A percentile compares a stretch with the other conserved stretches of the same genome.
These are phyloP conservation scores for Lithophane socia DNA, from an alignment of 2,888 invertebrate species.

Conservation along the genomic window DNA sequence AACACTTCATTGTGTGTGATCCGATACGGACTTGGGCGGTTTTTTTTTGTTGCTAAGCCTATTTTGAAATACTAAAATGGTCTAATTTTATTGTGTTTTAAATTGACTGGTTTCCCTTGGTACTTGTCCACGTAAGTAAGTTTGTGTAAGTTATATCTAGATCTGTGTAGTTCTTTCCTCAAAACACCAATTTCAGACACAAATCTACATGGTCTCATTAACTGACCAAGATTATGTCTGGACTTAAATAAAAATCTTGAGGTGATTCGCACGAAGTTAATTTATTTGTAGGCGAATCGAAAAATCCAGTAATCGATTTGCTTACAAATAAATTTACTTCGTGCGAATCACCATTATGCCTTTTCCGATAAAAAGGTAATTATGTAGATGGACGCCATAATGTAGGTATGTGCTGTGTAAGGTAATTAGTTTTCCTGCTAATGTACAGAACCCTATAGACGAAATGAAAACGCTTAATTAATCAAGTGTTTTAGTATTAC, in stretches of 20 bases:
- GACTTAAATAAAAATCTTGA: no score
- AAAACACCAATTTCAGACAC: not conserved
- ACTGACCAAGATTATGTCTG: not conserved
- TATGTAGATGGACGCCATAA: not conserved
- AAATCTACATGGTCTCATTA: not conserved
- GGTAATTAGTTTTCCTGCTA: not conserved
- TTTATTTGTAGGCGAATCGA: no score
- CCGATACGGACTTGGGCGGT: no score
- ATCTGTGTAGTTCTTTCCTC: not conserved
- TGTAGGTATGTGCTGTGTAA: not conserved
- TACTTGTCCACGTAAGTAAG: not conserved
- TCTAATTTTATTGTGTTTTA: not conserved
- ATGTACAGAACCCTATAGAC: not conserved
- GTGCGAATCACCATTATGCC: no score
- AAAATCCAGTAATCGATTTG: no score
- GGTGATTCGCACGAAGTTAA: no score
- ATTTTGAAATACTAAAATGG: not conserved
- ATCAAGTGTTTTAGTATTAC: not conserved
- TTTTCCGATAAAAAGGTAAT: not conserved
- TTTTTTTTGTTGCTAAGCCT: no score
- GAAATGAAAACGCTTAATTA: not conserved
- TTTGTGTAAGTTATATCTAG: not conserved
- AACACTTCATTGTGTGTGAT: no score
- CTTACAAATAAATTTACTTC: no score
- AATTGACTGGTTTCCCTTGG: not conserved